A percentile compares a stretch with the other conserved stretches of the same genome.
Conservation (phyloP, 1,140 invertebrate species). For the Penaeus japonicus region DNA sequence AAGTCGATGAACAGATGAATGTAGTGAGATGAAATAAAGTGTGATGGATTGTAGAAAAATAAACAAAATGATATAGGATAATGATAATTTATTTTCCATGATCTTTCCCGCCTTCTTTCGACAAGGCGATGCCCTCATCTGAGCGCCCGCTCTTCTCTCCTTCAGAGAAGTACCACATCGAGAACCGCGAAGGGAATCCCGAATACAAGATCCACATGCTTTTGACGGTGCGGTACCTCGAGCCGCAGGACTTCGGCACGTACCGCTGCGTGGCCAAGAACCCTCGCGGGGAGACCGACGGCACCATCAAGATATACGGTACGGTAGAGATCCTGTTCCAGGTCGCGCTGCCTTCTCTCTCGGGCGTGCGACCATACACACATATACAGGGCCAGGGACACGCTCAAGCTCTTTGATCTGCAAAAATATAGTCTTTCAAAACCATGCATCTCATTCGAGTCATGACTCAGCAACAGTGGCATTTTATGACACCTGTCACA, state of each 20-base stretch:
- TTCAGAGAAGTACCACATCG: conserved; percentile 74
- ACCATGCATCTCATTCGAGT: too few species aligned
- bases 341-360: neutral
- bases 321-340: neutral
- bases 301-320: conserved; percentile 72
- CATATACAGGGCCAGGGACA: neutral
- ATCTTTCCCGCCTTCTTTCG: too few species aligned
- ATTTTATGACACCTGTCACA: too few species aligned
- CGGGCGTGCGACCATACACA: neutral
- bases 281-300: conserved; percentile 89
- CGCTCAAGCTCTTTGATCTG: neutral
- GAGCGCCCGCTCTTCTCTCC: neutral
- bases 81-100: too few species aligned
- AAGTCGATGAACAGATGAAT: too few species aligned
- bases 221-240: conserved; percentile 61
- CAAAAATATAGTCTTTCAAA: too few species aligned
- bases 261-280: conserved; percentile 95
- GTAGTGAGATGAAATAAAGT: too few species aligned
- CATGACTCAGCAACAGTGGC: too few species aligned
- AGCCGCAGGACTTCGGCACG: conserved; percentile 77
- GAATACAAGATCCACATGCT: conserved; percentile 61
- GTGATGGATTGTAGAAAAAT: too few species aligned
- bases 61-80: too few species aligned
- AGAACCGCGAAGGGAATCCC: conserved; percentile 70
- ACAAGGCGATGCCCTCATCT: neutral